Evolutionary conservation across 2,888 invertebrate species (phyloP).

Genomic region (Stegana nigrithorax): DNA sequence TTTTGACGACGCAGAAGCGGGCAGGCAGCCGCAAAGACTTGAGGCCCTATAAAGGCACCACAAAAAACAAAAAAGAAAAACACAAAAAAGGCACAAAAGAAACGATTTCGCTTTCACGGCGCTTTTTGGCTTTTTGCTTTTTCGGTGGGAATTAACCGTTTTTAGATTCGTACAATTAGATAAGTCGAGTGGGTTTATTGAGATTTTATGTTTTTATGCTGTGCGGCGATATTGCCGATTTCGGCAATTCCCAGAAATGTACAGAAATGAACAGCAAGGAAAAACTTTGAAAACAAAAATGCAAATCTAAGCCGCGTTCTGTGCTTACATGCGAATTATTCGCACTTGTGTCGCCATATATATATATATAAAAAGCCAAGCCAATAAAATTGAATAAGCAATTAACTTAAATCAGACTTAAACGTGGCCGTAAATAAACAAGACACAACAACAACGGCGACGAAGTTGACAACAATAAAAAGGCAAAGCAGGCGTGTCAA

Average conservation of each 20-base stretch:
- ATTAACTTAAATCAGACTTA: slow-evolving; percentile 1
- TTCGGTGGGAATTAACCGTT: no score
- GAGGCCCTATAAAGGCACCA: not conserved
- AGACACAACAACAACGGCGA: no score
- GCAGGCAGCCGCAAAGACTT: not conserved
- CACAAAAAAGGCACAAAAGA: slow-evolving; percentile 23
- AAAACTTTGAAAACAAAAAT: not conserved
- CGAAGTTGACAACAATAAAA: no score
- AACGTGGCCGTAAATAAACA: no score
- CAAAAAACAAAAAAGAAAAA: slow-evolving; percentile 23
- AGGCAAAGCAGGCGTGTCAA: not conserved
- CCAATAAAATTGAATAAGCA: not conserved
- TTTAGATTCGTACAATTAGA: slow-evolving; percentile 58
- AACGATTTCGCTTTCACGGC: slow-evolving; percentile 41
- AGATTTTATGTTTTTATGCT: slow-evolving; percentile 55
- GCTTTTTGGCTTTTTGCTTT: slow-evolving; percentile 15
- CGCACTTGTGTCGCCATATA: not conserved
- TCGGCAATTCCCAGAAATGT: slow-evolving; percentile 48
- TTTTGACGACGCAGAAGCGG: slow-evolving; percentile 45
- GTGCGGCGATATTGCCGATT: slow-evolving; percentile 33
- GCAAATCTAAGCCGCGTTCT: not conserved
- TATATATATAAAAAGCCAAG: not conserved
- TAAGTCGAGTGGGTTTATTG: slow-evolving; percentile 53
- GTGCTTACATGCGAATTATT: not conserved
- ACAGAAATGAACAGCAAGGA: not conserved